Evolutionary conservation across 2,113 vertebrate genomes (phyloP), one percentile per base, ranked within the genome.

Genomic region (Psittacara wagleri): DNA sequence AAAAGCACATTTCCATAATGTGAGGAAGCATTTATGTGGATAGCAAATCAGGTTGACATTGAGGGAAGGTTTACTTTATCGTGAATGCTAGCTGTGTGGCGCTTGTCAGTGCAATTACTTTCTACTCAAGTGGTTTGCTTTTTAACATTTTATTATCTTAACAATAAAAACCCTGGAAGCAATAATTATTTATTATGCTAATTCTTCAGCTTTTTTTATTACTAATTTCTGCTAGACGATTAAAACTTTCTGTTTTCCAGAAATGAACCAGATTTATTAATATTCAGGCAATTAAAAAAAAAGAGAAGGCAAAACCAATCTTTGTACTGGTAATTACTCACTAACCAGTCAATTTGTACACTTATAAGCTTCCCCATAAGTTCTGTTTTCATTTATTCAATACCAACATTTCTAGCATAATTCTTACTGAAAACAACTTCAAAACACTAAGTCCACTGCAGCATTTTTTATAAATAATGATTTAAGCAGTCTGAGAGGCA

Each of bases 131-230:
- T 98, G 97, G 96, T 94, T 97, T 97, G 96, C 97, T 98, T 98
- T 98, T 98, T 98, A 97, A 96, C 97, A 97, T 98, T 97, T 98
- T 98, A 98, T 98, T 98, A 98, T 98, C 97, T 96, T 98, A 98
- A 98, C 98, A 98, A 98, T 98, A 98, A 98, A 98, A 98, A 96
- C 96, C 98, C 99, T 99, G 96, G 96, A 98, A 99, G 98, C 98
- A 98, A 98, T 99, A 98, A 99, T 99, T 99, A 99, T 98, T 97
- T 98, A 98, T 98, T 98, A 98, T 98, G 98, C 96, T 98, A 97
- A 98, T 98, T 98, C 96, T 95, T 97, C 55, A 90, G 97, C 97
- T 97, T 98, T 97, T 55, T 54, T 54, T 95, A 91, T 94, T 96
- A 92, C 83, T 97, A 97, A 97, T 97, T 98, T 98, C 94, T 83